Evolutionary conservation across 2,113 vertebrate species (phyloP).

Genomic region (Aythya baeri): DNA sequence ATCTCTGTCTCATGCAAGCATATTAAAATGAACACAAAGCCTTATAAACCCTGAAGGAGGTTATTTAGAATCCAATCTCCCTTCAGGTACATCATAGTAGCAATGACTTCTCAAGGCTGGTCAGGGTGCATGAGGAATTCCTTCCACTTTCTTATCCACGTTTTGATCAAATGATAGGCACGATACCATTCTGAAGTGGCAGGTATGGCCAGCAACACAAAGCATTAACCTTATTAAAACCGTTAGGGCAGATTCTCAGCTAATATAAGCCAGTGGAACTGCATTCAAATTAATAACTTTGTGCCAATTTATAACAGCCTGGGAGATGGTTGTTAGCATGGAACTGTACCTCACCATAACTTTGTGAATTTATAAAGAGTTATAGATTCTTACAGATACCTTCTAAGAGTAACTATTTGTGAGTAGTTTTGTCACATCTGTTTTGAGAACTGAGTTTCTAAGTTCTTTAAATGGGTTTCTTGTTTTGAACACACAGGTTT

Average conservation of each 20-base stretch:
- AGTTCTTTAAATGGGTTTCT: neutral
- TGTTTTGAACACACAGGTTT: neutral
- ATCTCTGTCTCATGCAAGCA: slow-evolving; percentile 35
- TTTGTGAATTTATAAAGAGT: accelerated
- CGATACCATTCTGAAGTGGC: neutral
- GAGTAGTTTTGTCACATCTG: too few species aligned
- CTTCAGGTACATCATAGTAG: slow-evolving; percentile 46
- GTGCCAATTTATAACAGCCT: neutral
- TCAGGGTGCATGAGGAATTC: slow-evolving; percentile 40
- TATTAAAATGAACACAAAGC: slow-evolving; percentile 56
- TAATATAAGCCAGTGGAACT: neutral
- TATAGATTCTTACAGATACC: too few species aligned
- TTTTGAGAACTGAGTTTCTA: neutral
- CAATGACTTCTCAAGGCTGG: neutral
- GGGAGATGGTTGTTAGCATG: accelerated
- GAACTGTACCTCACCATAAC: too few species aligned
- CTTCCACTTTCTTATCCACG: neutral
- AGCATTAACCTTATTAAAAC: neutral
- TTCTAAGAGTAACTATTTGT: neutral
- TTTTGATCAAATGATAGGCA: neutral
- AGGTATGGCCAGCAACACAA: neutral
- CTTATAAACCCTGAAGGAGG: slow-evolving; percentile 14
- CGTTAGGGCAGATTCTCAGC: neutral
- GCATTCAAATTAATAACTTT: neutral
- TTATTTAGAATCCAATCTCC: slow-evolving; percentile 50